Base-by-base conservation (phyloP, 2,797 vertebrate genomes). In the Lacerta bilineata region DNA sequence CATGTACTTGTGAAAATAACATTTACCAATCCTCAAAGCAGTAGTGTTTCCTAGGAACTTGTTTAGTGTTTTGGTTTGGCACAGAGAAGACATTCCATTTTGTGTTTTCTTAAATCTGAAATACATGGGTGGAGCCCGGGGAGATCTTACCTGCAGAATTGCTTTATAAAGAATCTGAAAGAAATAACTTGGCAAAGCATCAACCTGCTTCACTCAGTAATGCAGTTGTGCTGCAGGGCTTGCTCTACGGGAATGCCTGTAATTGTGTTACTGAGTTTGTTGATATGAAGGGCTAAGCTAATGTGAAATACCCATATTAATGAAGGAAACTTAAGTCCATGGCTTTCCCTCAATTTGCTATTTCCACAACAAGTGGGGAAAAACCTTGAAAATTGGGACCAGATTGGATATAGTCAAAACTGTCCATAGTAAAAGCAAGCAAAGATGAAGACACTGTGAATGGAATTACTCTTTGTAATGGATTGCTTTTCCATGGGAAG, bases 81-180 rank as follows among this genome's bases (percentile, higher is more conserved):
- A 68, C 90, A 39, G 29, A 93, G 50, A 83, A 87, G 94, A 93
- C 86, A 95, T 94, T 95, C 93, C 83, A 89, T 82, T 83, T 88
- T 91, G 74, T 95, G 87, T 43, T 69, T 85, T 86, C 93, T 89
- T 69, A 91, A 29, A 1, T 1, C 0, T 59, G 89, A 13, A n/a
- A 81, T 0, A 0, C 0, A 33, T 0, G 1, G 0, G 46, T 0
- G 0, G 83, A 88, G 90, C 82, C 2, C 0, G 0, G 68, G 74
- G 76, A 72, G 85, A 5, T 84, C 59, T 46, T 46, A 79, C 87
- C 27, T 81, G 94, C 87, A 88, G 87, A 77, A 9, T 59, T 50
- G 80, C 84, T 82, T 1, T 79, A 1, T 17, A 84, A 55, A 1
- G 84, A 4, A 5, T 9, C 18, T 8, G 87, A 15, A 27, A 2